These are phyloP conservation scores for Reticulitermes lucifugus DNA, from an alignment of 2,888 invertebrate genomes.

Conservation along the genomic window DNA sequence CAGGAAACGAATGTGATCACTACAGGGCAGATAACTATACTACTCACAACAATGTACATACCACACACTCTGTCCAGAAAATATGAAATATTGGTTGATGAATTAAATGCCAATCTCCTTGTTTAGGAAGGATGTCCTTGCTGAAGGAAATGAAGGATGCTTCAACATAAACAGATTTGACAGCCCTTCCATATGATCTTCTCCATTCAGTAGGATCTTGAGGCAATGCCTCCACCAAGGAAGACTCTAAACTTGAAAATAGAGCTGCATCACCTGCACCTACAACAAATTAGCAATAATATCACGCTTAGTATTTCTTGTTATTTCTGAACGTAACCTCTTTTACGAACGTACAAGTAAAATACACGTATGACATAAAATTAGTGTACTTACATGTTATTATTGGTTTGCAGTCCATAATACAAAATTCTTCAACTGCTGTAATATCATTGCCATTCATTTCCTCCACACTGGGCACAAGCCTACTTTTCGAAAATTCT, in stretches of 20 bases:
- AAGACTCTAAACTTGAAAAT: slow-evolving; percentile 84
- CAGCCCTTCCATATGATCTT: slow-evolving; percentile 87
- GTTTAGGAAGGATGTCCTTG: slow-evolving; percentile 78
- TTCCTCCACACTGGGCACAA: slow-evolving; percentile 6
- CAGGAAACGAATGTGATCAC: no score
- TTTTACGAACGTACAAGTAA: background rate
- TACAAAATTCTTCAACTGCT: slow-evolving; percentile 28
- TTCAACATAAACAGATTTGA: slow-evolving; percentile 85
- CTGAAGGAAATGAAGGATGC: slow-evolving; percentile 85
- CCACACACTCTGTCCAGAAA: slow-evolving; percentile 95
- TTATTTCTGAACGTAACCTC: background rate
- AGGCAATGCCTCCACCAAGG: slow-evolving; percentile 82
- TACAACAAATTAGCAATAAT: slow-evolving; percentile 60
- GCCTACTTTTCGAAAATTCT: slow-evolving; percentile 35
- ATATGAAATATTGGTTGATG: slow-evolving; percentile 93
- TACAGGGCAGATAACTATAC: no score
- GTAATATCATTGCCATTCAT: slow-evolving; percentile 45
- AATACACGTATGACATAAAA: background rate
- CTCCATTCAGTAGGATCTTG: slow-evolving; percentile 93
- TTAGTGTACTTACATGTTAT: slow-evolving; percentile 75
- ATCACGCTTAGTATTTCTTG: background rate
- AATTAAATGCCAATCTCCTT: slow-evolving; percentile 81
- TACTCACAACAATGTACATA: slow-evolving; percentile 65
- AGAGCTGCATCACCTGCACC: slow-evolving; percentile 88
- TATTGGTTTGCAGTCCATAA: slow-evolving; percentile 77